Evolutionary conservation across 2,888 invertebrate species (phyloP).

Genomic region (Himalopsyche japonica): DNA sequence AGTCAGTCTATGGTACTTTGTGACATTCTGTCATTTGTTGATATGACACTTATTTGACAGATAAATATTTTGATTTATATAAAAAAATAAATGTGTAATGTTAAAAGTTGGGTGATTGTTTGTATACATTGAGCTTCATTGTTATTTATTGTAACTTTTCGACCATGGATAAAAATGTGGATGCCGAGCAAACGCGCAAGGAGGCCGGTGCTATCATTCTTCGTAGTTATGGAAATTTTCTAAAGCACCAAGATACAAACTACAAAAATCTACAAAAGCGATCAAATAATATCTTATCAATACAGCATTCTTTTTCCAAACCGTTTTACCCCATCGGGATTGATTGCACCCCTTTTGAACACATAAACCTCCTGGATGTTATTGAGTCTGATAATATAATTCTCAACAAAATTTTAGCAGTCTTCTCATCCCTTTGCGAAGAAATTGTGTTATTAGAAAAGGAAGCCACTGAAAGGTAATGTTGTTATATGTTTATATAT

Average conservation of each 20-base stretch:
- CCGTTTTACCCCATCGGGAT: constrained; percentile 41
- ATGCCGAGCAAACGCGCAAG: background rate
- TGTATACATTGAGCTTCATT: too few relatives aligned
- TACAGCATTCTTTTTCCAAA: background rate
- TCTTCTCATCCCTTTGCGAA: constrained; percentile 76
- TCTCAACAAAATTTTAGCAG: constrained; percentile 77
- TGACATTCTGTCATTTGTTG: background rate
- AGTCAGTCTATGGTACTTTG: background rate
- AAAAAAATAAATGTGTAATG: background rate
- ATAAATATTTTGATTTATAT: background rate
- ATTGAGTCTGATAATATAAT: constrained; percentile 82
- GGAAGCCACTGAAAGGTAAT: constrained; percentile 67
- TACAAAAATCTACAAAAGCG: constrained; percentile 41
- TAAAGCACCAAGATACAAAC: constrained; percentile 53
- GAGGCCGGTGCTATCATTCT: constrained; percentile 53
- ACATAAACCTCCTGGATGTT: constrained; percentile 67
- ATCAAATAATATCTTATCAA: background rate
- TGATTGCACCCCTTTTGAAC: constrained; percentile 60
- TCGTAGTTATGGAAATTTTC: constrained; percentile 55
- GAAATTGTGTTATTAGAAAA: constrained; percentile 72
- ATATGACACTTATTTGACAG: background rate
- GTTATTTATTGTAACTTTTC: too few relatives aligned
- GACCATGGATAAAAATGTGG: background rate
- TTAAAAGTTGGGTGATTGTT: background rate
- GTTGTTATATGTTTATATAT: constrained; percentile 1